These are phyloP conservation scores for Bujurquina vittata DNA, from an alignment of 2,113 vertebrate genomes.

Conservation along the genomic window DNA sequence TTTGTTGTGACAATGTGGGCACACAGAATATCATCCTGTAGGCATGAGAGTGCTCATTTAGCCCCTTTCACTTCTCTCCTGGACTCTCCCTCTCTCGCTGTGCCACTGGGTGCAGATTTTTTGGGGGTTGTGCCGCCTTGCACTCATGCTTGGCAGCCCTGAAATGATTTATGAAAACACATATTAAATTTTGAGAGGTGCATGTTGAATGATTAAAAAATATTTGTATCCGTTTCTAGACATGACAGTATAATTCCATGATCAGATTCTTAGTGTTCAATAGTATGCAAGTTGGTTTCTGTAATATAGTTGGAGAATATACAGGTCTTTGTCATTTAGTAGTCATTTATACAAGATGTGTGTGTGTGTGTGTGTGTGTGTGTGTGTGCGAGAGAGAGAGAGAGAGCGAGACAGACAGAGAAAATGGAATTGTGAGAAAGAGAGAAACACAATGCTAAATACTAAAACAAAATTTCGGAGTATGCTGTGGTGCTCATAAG, in stretches of 20 bases:
- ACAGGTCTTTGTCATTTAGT: not conserved
- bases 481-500: not conserved
- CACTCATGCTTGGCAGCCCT: not conserved
- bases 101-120: conserved; percentile 56
- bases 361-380: not conserved
- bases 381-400: no score
- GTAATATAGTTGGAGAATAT: not conserved
- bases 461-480: not conserved
- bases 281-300: not conserved
- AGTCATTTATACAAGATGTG: not conserved
- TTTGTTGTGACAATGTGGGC: conserved; percentile 1
- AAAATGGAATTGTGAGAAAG: not conserved
- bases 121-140: conserved; percentile 43
- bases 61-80: conserved; percentile 4
- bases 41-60: conserved; percentile 29
- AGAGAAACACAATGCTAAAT: not conserved
- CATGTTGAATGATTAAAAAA: conserved; percentile 6
- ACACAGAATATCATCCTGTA: not conserved
- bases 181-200: conserved; percentile 1
- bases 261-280: not conserved
- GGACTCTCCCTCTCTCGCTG: conserved; percentile 29
- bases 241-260: not conserved
- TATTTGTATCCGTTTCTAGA: not conserved
- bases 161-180: conserved; percentile 18
- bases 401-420: not conserved